phyloP scores from a whole-genome alignment of 2,888 invertebrate genomes.

The Agonopterix alstromeriana region DNA sequence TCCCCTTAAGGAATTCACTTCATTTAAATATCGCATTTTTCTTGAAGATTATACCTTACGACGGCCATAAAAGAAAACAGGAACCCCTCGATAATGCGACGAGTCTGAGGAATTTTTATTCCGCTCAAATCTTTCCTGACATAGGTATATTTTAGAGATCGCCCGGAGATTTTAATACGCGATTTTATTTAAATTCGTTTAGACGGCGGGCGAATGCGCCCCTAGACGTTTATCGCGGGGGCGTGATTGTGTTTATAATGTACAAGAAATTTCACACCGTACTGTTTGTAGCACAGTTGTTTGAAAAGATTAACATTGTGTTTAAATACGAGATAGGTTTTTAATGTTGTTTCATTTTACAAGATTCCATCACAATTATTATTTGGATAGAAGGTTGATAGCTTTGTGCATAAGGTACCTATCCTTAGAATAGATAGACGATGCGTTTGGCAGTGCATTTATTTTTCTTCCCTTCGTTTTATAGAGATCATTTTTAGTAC shows the following conservation, averaged over 20 bases:
- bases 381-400: constrained; percentile 8
- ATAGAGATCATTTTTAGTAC: not conserved
- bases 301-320: constrained; percentile 1
- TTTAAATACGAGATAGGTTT: constrained; percentile 17
- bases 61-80: constrained; percentile 77
- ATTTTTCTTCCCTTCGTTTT: not conserved
- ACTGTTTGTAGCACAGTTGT: constrained; percentile 6
- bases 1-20: constrained; percentile 68
- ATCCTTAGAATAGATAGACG: too few relatives aligned
- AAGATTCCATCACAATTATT: constrained; percentile 13
- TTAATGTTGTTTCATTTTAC: constrained; percentile 4
- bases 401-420: too few relatives aligned
- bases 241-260: constrained; percentile 70
- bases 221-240: constrained; percentile 65
- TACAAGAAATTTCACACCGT: constrained; percentile 33
- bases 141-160: constrained; percentile 73
- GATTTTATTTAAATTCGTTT: constrained; percentile 76
- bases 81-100: constrained; percentile 73
- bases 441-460: too few relatives aligned
- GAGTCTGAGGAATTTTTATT: constrained; percentile 74
- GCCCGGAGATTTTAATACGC: constrained; percentile 72
- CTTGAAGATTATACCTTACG: constrained; percentile 76
- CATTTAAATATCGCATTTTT: constrained; percentile 78
- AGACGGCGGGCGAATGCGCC: constrained; percentile 62
- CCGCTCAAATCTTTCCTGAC: constrained; percentile 73